A percentile compares a stretch with the other conserved stretches of the same genome.
phyloP scores from a whole-genome alignment of 2,113 vertebrate species.

The Chionomys nivalis region DNA sequence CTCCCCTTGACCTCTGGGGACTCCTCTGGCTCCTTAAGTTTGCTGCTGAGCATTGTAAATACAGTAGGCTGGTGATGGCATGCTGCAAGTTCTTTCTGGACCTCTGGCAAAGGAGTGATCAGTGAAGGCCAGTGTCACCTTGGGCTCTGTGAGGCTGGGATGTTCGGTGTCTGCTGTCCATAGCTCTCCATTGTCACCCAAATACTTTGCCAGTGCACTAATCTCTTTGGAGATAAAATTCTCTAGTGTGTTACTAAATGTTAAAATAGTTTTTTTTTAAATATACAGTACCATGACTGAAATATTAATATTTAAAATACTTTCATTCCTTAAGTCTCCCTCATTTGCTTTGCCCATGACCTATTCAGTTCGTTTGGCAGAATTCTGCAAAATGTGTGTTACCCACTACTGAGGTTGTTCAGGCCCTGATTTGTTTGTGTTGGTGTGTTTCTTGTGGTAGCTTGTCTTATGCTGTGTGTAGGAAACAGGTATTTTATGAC shows the following conservation, averaged over 20 bases:
- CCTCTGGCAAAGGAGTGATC: conserved; percentile 74
- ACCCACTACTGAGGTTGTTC: conserved; percentile 85
- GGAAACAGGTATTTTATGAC: conserved; percentile 86
- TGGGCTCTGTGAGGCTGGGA: conserved; percentile 64
- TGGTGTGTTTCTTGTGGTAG: conserved; percentile 87
- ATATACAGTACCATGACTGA: conserved; percentile 84
- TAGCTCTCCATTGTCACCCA: conserved; percentile 61
- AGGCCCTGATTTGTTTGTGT: conserved; percentile 85
- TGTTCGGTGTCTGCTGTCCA: conserved; percentile 64
- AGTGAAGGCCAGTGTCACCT: conserved; percentile 53
- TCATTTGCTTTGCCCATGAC: conserved; percentile 75
- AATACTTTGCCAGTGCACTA: conserved; percentile 81
- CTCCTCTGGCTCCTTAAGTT: conserved; percentile 69
- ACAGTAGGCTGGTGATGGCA: conserved; percentile 38
- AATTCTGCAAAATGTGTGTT: conserved; percentile 84
- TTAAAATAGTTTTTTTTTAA: conserved; percentile 79
- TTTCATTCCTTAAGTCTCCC: conserved; percentile 81
- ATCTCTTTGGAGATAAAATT: conserved; percentile 83
- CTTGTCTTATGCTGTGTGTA: conserved; percentile 86
- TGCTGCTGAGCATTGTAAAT: conserved; percentile 68
- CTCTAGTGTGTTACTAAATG: conserved; percentile 82
- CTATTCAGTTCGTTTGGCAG: conserved; percentile 80
- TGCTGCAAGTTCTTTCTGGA: conserved; percentile 62
- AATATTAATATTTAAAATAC: conserved; percentile 88
- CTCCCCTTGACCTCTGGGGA: conserved; percentile 63